A percentile compares a stretch with the other conserved stretches of the same genome.
Conservation (phyloP, 1,140 invertebrate species). For the Drosophila chauvacae region DNA sequence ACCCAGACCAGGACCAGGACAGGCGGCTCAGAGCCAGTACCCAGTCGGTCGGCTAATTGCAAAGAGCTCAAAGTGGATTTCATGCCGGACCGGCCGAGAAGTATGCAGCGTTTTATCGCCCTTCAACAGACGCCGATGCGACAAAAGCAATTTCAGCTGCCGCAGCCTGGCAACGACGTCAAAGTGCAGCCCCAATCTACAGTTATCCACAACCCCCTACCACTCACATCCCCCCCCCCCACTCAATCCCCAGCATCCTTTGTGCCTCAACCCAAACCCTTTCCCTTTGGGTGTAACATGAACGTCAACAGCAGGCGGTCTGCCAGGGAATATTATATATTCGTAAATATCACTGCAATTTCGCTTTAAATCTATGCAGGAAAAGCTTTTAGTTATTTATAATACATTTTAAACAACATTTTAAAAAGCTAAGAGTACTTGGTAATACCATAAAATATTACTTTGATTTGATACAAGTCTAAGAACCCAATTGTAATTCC, state of each 20-base stretch:
- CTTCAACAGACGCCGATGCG: conserved; percentile 35
- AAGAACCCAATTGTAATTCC: too few species aligned
- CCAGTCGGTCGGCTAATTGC: conserved; percentile 54
- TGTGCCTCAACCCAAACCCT: conserved; percentile 1
- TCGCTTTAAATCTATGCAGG: background rate
- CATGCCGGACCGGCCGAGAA: conserved; percentile 47
- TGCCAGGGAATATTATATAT: background rate
- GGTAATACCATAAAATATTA: background rate
- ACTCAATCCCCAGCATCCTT: background rate
- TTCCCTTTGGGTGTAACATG: conserved; percentile 11
- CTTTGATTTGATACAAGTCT: background rate
- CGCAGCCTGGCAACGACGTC: conserved; percentile 48
- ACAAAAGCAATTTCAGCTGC: conserved; percentile 56
- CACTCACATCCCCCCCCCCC: too few species aligned
- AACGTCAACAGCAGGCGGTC: conserved; percentile 25
- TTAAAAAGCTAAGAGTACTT: background rate
- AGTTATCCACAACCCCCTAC: background rate
- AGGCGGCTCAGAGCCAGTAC: too few species aligned
- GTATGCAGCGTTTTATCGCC: conserved; percentile 56
- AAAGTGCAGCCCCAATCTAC: conserved; percentile 35
- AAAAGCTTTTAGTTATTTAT: background rate
- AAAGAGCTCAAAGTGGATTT: conserved; percentile 62
- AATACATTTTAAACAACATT: background rate
- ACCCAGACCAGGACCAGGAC: too few species aligned
- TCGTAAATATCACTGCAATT: background rate